A percentile compares a stretch with the other conserved stretches of the same genome.
Conservation (phyloP, 1,140 invertebrate genomes). For the Riptortus pedestris region DNA sequence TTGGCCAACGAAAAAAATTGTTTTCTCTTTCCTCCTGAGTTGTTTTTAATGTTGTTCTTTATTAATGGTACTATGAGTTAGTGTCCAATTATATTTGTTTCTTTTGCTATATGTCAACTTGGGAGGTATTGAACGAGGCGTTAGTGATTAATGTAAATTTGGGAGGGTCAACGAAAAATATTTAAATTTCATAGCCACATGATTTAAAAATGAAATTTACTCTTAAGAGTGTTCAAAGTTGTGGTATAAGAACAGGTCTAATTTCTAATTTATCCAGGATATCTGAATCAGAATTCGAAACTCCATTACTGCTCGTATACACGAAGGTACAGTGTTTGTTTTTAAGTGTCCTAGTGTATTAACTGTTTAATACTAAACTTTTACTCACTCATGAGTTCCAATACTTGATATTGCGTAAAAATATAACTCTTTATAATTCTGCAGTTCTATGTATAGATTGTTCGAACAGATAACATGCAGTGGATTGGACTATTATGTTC, state of each 20-base stretch:
- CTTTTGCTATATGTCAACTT: too few relatives aligned
- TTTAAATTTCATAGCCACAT: too few relatives aligned
- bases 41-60: too few relatives aligned
- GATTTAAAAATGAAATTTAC: slow-evolving; percentile 22
- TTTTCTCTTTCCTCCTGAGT: too few relatives aligned
- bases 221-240: background rate
- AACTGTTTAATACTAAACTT: background rate
- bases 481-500: background rate
- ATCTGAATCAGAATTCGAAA: slow-evolving; percentile 40
- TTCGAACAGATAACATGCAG: background rate
- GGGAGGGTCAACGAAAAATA: too few relatives aligned
- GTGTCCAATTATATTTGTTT: too few relatives aligned
- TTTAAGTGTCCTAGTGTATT: background rate
- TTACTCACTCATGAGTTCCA: background rate
- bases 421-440: too few relatives aligned
- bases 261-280: slow-evolving; percentile 40
- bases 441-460: background rate
- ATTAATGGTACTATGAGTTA: too few relatives aligned
- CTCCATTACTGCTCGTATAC: slow-evolving; percentile 43
- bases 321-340: slow-evolving; percentile 40
- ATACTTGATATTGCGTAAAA: background rate
- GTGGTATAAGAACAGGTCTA: slow-evolving; percentile 34
- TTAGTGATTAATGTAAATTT: too few relatives aligned
- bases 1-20: too few relatives aligned
- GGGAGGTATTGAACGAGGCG: too few relatives aligned